These are phyloP conservation scores for Malachius bipustulatus DNA, from an alignment of 2,888 invertebrate species.

Conservation along the genomic window DNA sequence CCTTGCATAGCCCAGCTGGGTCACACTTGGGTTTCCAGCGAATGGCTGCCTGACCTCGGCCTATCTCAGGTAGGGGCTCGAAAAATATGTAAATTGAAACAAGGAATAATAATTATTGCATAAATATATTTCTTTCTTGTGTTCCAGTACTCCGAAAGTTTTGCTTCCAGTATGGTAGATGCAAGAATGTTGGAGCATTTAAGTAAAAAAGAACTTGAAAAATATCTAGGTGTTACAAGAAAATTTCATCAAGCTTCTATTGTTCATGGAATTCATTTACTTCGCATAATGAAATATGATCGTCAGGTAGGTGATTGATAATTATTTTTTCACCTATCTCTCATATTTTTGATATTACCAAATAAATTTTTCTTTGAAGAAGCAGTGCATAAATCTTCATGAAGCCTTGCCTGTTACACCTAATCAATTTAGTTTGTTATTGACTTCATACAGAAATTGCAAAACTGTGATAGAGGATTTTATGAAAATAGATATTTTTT, in stretches of 20 bases:
- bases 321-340: conserved; percentile 1
- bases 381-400: too few species aligned
- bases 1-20: conserved; percentile 77
- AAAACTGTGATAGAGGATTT: too few species aligned
- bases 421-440: too few species aligned
- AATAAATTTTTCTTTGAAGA: too few species aligned
- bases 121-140: neutral
- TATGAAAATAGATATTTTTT: too few species aligned
- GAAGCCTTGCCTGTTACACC: too few species aligned
- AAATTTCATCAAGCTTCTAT: conserved; percentile 93
- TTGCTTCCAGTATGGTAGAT: conserved; percentile 81
- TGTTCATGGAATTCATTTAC: conserved; percentile 83
- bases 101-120: too few species aligned
- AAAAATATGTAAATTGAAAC: conserved; percentile 4
- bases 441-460: too few species aligned
- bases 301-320: conserved; percentile 50
- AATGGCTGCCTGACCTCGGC: conserved; percentile 87
- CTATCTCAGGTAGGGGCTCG: conserved; percentile 51
- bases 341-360: too few species aligned
- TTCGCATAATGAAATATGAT: conserved; percentile 86
- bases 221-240: conserved; percentile 80
- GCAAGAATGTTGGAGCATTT: conserved; percentile 87
- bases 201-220: conserved; percentile 88
- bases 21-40: conserved; percentile 88
- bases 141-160: conserved; percentile 72